phyloP scores from a whole-genome alignment of 1,140 invertebrate genomes.

The Charaxes varanes region DNA sequence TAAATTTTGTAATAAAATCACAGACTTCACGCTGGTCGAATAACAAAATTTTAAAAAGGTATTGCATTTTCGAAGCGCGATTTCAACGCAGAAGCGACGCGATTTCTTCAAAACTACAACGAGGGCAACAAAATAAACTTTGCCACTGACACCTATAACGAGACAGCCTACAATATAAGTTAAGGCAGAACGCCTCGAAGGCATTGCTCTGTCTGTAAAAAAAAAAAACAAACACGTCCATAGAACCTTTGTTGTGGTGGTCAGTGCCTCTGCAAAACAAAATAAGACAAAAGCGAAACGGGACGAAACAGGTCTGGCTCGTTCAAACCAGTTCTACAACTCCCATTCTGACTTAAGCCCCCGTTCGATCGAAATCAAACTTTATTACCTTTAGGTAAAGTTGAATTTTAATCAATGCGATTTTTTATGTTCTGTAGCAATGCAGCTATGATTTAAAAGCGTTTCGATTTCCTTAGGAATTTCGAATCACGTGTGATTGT shows the following conservation, averaged over 20 bases:
- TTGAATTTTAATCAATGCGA: slow-evolving; percentile 5
- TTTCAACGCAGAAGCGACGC: too few relatives aligned
- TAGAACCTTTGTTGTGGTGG: slow-evolving; percentile 68
- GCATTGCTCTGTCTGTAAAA: slow-evolving; percentile 39
- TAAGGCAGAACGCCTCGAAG: slow-evolving; percentile 32
- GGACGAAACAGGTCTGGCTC: slow-evolving; percentile 50
- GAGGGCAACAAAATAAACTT: too few relatives aligned
- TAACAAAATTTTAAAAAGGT: too few relatives aligned
- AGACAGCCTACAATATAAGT: slow-evolving; percentile 11
- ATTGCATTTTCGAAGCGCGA: too few relatives aligned
- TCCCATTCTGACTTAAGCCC: slow-evolving; percentile 9
- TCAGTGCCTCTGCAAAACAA: slow-evolving; percentile 68
- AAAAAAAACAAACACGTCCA: slow-evolving; percentile 47
- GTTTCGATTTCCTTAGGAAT: slow-evolving; percentile 71
- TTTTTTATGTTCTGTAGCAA: slow-evolving; percentile 12
- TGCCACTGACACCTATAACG: background rate
- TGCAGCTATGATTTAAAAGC: slow-evolving; percentile 54
- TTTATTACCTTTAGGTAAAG: slow-evolving; percentile 18
- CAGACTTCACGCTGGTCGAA: too few relatives aligned
- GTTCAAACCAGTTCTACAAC: slow-evolving; percentile 47
- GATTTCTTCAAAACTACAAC: too few relatives aligned
- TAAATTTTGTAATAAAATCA: too few relatives aligned
- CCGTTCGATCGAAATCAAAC: slow-evolving; percentile 7
- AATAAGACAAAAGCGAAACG: slow-evolving; percentile 57
- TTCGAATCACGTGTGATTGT: slow-evolving; percentile 39